These are phyloP conservation scores for Pantherophis guttatus DNA, from an alignment of 2,113 vertebrate genomes.

Conservation along the genomic window DNA sequence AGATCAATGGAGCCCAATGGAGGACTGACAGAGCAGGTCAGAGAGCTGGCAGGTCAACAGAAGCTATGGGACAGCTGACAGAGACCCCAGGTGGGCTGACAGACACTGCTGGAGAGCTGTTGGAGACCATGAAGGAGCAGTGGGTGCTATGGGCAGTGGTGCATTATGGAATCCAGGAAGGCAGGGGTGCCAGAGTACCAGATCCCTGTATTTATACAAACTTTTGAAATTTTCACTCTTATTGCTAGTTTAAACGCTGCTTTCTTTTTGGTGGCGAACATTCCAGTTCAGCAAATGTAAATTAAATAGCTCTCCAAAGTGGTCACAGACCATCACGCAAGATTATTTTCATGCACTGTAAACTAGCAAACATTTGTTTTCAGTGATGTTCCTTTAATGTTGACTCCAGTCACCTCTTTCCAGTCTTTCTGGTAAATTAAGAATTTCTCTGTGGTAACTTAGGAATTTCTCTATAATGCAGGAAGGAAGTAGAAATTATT, in stretches of 20 bases:
- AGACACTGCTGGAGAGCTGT: background rate
- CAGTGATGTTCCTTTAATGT: background rate
- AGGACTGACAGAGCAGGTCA: background rate
- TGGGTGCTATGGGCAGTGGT: background rate
- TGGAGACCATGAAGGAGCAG: background rate
- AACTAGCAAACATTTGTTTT: conserved; percentile 5
- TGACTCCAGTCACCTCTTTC: background rate
- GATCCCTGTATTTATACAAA: background rate
- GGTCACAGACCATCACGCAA: conserved; percentile 5
- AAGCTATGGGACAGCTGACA: background rate
- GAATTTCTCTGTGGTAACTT: background rate
- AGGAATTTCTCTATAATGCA: background rate
- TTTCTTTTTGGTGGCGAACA: background rate
- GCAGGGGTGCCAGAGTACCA: background rate
- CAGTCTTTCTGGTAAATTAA: background rate
- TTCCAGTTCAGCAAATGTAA: conserved; percentile 5
- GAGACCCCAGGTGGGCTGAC: background rate
- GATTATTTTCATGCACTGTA: conserved; percentile 4
- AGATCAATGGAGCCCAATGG: background rate
- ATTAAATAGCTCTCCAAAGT: background rate
- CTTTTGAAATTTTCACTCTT: background rate
- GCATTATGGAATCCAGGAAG: background rate
- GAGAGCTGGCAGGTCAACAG: background rate
- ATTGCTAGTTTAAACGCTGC: background rate
- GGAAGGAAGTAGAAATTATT: background rate